Evolutionary conservation across 2,113 vertebrate species (phyloP), one percentile per base, ranked within the genome.

Genomic region (Psittacus erithacus): DNA sequence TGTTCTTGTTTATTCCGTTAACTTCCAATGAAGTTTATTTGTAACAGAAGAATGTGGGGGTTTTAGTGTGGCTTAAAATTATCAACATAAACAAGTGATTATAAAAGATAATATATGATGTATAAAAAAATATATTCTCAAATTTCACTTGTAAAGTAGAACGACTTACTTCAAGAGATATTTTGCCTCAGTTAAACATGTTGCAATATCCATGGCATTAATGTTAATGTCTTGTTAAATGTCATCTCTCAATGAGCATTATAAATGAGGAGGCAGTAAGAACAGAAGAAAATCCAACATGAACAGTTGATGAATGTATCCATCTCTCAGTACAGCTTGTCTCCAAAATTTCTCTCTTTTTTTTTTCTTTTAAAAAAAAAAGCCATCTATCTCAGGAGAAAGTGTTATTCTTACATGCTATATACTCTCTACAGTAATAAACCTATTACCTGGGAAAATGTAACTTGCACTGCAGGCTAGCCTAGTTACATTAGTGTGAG

Each of bases 201-300:
- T 41, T 89, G n/a, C 28, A 82, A 76, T 76, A 89, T 19, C 27
- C 59, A 41, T 73, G 19, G 50, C 71, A 85, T 69, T 82, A 85
- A 76, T 49, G 7, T 80, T 86, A 83, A 93, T 55, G 39, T 29
- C 35, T 89, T 85, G 83, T 85, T 70, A 94, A 95, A 94, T 80
- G 46, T 90, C 78, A 92, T 49, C 18, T 87, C 59, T 86, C 65
- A 87, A 50, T 76, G 44, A 96, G 57, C 44, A 55, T 25, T 67
- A 49, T 50, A 92, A 90, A 88, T 44, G 29, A 92, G 83, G 77
- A 95, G 78, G 53, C 52, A 91, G 68, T 49, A 94, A 79, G 43
- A 94, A 86, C 59, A 80, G 71, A 88, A 73, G 24, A 86, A 81
- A 88, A 91, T 70, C 22, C 28, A 94, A n/a, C 35, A 69, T 2